Percentiles rank a stretch among this genome's conserved stretches.
Evolutionary conservation across 2,797 vertebrate species (phyloP).

Genomic region (Cyclopterus lumpus): DNA sequence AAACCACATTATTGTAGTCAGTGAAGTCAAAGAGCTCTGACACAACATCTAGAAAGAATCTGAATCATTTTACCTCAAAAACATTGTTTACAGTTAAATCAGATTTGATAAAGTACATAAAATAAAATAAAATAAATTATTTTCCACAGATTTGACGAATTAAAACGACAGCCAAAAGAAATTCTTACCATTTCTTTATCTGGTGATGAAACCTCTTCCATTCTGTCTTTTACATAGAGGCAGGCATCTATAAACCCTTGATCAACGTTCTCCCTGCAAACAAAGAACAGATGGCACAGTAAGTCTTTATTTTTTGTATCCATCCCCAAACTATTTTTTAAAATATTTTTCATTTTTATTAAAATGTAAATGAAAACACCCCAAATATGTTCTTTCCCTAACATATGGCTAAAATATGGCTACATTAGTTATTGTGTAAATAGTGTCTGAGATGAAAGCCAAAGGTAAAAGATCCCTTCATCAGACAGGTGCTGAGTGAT

Average conservation of each 20-base stretch:
- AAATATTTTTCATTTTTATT: not conserved
- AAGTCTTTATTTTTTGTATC: not conserved
- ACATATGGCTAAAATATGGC: slow-evolving; percentile 15
- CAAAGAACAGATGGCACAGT: slow-evolving; percentile 18
- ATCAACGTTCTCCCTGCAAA: slow-evolving; percentile 87
- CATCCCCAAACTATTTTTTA: not conserved
- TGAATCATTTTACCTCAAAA: slow-evolving; percentile 15
- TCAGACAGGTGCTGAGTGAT: slow-evolving; percentile 54
- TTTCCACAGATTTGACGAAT: not conserved
- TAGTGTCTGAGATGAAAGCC: slow-evolving; percentile 33
- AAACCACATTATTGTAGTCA: slow-evolving; percentile 15
- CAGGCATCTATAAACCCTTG: slow-evolving; percentile 91
- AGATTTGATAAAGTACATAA: not conserved
- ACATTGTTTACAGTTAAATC: not conserved
- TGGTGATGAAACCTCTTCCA: slow-evolving; percentile 87
- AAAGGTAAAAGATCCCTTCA: slow-evolving; percentile 32
- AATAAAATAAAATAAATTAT: not conserved
- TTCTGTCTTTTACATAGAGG: slow-evolving; percentile 88
- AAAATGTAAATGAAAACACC: not conserved
- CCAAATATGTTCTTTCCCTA: slow-evolving; percentile 22
- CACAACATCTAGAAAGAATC: slow-evolving; percentile 14
- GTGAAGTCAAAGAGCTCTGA: slow-evolving; percentile 22
- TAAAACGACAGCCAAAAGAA: not conserved
- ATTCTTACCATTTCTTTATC: slow-evolving; percentile 85
- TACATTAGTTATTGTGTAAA: slow-evolving; percentile 21